Conservation (phyloP, 1,140 invertebrate species). For the Atopsyche davidsoni region DNA sequence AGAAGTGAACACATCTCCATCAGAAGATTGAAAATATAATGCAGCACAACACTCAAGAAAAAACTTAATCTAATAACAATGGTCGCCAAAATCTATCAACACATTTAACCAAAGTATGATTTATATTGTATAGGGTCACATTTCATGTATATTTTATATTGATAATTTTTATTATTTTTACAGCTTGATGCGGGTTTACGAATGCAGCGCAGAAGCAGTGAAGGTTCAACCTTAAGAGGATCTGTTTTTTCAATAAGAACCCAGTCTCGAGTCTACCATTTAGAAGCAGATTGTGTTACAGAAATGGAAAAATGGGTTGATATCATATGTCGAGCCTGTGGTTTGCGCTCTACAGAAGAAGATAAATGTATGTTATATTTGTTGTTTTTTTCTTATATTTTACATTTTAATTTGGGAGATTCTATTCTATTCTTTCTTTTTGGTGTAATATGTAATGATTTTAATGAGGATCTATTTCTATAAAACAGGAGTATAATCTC, state of each 20-base stretch:
- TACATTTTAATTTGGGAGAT: slow-evolving; percentile 3
- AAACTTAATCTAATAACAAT: too few relatives aligned
- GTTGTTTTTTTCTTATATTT: neutral
- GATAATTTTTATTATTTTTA: slow-evolving; percentile 27
- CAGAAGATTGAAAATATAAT: too few relatives aligned
- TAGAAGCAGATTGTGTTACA: slow-evolving; percentile 82
- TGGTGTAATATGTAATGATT: too few relatives aligned
- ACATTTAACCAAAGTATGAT: too few relatives aligned
- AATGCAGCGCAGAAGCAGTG: slow-evolving; percentile 73
- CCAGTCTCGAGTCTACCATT: slow-evolving; percentile 80
- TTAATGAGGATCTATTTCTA: too few relatives aligned
- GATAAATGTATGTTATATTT: slow-evolving; percentile 36
- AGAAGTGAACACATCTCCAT: too few relatives aligned
- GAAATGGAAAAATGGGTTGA: slow-evolving; percentile 96
- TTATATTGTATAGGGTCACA: too few relatives aligned
- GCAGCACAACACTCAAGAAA: too few relatives aligned
- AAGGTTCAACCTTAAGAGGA: slow-evolving; percentile 57
- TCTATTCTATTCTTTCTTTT: too few relatives aligned
- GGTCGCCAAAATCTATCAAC: too few relatives aligned
- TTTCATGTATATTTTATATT: slow-evolving; percentile 16
- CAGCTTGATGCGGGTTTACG: slow-evolving; percentile 80
- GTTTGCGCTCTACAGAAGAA: slow-evolving; percentile 73
- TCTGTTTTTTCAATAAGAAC: slow-evolving; percentile 87
- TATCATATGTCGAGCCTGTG: slow-evolving; percentile 88
- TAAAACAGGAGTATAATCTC: too few relatives aligned